Base-by-base conservation (phyloP, 2,888 invertebrate species). In the Seira ritae region DNA sequence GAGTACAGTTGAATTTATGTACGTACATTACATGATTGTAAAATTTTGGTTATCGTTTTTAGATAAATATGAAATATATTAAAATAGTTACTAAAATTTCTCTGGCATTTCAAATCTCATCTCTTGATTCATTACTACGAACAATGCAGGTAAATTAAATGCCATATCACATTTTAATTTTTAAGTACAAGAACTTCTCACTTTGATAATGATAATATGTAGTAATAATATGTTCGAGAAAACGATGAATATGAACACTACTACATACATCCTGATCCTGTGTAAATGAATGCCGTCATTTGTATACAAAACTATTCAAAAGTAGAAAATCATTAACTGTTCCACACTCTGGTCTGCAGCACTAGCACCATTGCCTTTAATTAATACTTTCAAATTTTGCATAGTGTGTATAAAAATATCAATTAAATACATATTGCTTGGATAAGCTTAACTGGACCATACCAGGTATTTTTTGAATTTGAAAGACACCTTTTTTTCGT, bases 401-500 rank as follows among this genome's bases (percentile, higher is more conserved):
- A 42, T 8, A 8, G 42, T 42, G 12, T 8, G 42, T 42, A 42
- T 42, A 42, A 42, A 42, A 42, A 42, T 42, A 42, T 42, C 6
- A 42, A 12, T 42, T 42, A 42, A 42, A 12, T 42, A 42, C 42
- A 42, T 42, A 12, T 42, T 42, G 17, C 6, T 62, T 6, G n/a
- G 17, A n/a, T 42, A 12, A 42, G 12, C 12, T 42, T 42, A 55
- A 55, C n/a, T 55, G 55, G 17, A 55, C n/a, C n/a, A n/a, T 1
- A 55, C n/a, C n/a, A n/a, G 55, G 17, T 55, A 17, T 55, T 55
- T 55, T 55, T 12, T 12, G 17, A 46, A 71, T 6, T 69, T 76
- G 67, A 67, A 66, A 66, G 75, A 46, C 66, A 10, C 6, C 17
- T 75, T 42, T 55, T 50, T 50, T 23, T 22, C 65, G 31, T 65